phyloP scores from a whole-genome alignment of 92 coral and sea anemone species.

The Actinernus sp. region DNA sequence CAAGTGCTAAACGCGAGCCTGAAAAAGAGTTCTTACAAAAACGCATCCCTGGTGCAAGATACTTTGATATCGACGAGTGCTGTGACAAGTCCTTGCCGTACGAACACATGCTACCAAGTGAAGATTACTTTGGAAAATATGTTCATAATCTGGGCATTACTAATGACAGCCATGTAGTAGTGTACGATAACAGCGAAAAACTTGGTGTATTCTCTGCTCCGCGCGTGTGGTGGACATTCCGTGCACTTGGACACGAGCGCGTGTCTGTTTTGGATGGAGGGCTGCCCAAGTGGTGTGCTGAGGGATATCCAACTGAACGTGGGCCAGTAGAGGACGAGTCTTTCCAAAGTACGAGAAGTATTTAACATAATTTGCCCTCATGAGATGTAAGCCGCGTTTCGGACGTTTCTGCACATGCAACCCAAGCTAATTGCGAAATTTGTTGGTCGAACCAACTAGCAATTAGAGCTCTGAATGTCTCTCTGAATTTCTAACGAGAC shows the following conservation, averaged over 20 bases:
- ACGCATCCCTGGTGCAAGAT: constrained; percentile 89
- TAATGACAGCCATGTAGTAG: constrained; percentile 90
- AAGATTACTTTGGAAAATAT: constrained; percentile 74
- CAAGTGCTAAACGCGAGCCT: constrained; percentile 77
- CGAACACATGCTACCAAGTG: constrained; percentile 88
- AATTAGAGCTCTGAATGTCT: no score
- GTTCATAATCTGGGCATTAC: constrained; percentile 83
- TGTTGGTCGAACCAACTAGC: no score
- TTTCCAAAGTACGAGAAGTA: constrained; percentile 6
- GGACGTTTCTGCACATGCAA: no score
- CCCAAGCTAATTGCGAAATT: no score
- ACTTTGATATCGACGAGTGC: constrained; percentile 91
- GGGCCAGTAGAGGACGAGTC: constrained; percentile 52
- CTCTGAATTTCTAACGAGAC: no score
- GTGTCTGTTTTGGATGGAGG: constrained; percentile 96
- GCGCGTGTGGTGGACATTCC: constrained; percentile 96
- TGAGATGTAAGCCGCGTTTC: no score
- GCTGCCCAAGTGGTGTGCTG: constrained; percentile 79
- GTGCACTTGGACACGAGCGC: constrained; percentile 89
- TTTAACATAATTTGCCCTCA: no score
- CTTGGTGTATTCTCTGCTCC: constrained; percentile 92
- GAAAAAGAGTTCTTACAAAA: constrained; percentile 67
- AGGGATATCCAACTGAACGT: constrained; percentile 69
- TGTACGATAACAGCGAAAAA: constrained; percentile 80
- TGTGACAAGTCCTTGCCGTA: constrained; percentile 68